phyloP scores from a whole-genome alignment of 2,113 vertebrate species.

The Phrynocephalus versicolor region DNA sequence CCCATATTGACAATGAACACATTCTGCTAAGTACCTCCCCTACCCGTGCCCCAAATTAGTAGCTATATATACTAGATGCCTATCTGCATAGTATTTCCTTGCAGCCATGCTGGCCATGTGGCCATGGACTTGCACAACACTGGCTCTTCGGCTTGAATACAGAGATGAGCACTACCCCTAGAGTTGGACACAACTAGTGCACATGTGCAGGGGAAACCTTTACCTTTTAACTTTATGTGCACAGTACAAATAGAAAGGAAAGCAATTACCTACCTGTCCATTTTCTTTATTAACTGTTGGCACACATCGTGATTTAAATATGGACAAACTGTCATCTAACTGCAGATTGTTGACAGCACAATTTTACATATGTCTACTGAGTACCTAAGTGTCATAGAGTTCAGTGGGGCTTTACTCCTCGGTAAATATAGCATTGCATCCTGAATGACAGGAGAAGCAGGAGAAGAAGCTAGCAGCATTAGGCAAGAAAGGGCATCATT shows the following conservation, averaged over 20 bases:
- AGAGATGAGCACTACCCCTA: too few relatives aligned
- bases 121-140: too few relatives aligned
- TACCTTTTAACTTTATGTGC: too few relatives aligned
- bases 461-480: conserved; percentile 1
- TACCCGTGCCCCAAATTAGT: too few relatives aligned
- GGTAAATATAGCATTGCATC: neutral
- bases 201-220: too few relatives aligned
- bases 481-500: neutral
- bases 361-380: neutral
- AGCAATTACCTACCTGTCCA: neutral
- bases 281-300: neutral
- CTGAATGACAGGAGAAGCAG: neutral
- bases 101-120: too few relatives aligned
- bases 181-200: too few relatives aligned
- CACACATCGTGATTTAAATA: neutral
- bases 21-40: neutral
- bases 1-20: neutral
- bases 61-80: neutral
- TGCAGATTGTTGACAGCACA: neutral
- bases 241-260: neutral
- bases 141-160: too few relatives aligned
- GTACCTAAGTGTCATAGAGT: neutral
- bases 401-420: neutral
- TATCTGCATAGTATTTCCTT: neutral
- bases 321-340: neutral